A percentile compares a stretch with the other conserved stretches of the same genome.
These are phyloP conservation scores for Zosterops pallidus DNA, from an alignment of 2,113 vertebrate species.

Conservation along the genomic window DNA sequence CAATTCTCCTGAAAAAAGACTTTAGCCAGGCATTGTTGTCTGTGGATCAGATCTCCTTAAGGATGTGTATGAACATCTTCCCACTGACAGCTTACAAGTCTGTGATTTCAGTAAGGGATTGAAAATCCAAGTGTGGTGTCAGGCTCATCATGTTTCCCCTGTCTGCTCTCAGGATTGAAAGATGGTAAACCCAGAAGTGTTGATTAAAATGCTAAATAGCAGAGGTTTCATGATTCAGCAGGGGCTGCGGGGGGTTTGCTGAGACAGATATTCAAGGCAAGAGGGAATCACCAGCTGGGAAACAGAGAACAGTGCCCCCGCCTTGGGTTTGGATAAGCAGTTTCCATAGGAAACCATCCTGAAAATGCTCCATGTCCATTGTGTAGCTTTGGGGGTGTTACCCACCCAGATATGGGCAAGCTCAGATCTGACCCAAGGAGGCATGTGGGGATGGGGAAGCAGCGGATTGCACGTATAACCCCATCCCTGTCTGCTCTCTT, in stretches of 20 bases:
- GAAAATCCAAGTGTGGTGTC: neutral
- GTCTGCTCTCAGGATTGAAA: neutral
- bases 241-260: neutral
- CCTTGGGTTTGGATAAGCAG: neutral
- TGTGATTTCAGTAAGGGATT: slow-evolving; percentile 19
- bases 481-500: neutral
- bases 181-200: neutral
- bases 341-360: neutral
- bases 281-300: neutral
- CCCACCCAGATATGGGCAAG: neutral
- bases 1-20: neutral
- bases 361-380: rapidly evolving
- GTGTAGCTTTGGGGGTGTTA: neutral
- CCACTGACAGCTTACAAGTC: slow-evolving; percentile 12
- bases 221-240: neutral
- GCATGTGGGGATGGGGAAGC: neutral
- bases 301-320: neutral
- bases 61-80: neutral
- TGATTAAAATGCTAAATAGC: slow-evolving; percentile 24
- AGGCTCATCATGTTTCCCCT: neutral
- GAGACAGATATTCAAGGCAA: neutral
- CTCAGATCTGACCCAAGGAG: neutral
- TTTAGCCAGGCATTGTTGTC: neutral
- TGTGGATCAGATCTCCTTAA: neutral
- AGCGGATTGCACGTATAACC: rapidly evolving